Conservation (phyloP, 2,113 vertebrate species). For the Phalacrocorax pelagicus region DNA sequence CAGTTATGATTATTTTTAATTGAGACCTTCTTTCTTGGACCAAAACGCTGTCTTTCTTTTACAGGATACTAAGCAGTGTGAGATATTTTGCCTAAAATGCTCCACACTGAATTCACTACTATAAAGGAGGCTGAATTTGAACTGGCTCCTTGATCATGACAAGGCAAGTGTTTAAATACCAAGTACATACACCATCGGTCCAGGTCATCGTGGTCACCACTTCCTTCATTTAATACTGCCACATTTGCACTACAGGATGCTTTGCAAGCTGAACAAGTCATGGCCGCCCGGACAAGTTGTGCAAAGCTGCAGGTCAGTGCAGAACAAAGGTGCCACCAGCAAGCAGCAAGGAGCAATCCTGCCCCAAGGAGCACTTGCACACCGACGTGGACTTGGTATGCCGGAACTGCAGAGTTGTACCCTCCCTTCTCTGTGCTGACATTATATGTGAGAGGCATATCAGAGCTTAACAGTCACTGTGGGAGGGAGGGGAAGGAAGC, state of each 20-base stretch:
- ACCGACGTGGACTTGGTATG: not conserved
- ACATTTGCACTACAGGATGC: not conserved
- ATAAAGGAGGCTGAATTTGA: not conserved
- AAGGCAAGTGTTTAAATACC: not conserved
- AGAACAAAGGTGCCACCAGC: not conserved
- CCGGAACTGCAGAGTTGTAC: not conserved
- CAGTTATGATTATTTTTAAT: not conserved
- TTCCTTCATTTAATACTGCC: not conserved
- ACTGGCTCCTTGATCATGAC: not conserved
- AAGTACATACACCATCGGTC: not conserved
- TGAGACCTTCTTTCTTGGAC: not conserved
- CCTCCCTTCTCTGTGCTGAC: not conserved
- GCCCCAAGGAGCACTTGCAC: accelerated
- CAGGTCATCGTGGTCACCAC: not conserved
- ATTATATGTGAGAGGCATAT: not conserved
- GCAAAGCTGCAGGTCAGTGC: not conserved
- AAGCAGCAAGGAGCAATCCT: not conserved
- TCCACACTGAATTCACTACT: not conserved
- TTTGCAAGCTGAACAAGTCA: not conserved
- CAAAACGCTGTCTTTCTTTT: not conserved
- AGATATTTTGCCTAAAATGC: not conserved
- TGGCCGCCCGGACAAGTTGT: too few species aligned
- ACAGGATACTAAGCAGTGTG: not conserved
- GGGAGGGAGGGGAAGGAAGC: not conserved
- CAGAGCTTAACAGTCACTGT: not conserved